Evolutionary conservation across 2,113 vertebrate species (phyloP), one percentile per base, ranked within the genome.

Genomic region (Setophaga coronata): DNA sequence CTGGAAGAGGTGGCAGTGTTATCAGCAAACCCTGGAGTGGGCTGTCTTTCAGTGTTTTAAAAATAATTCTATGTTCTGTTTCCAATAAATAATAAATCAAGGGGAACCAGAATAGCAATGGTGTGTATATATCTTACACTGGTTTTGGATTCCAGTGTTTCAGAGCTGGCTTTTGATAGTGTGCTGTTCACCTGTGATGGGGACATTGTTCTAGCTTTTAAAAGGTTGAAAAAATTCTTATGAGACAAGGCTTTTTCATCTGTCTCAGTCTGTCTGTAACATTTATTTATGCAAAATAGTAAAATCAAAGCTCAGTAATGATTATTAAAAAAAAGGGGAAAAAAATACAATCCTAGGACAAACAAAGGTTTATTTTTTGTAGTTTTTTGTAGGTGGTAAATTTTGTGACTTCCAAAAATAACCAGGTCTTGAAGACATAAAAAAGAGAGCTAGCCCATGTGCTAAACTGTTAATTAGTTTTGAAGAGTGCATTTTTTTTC

Each of bases 81-180:
- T 95, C 62, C 26, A 84, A 89, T 95, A 84, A 96, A 94, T 95
- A 95, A 95, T 81, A 92, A 95, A 94, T 84, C 80, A 91, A 92
- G 69, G 61, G 48, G 43, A 94, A 72, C 56, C 43, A 89, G 43
- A 93, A 88, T 81, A 89, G 89, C 64, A 89, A 8, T 48, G 54
- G 17, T 26, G 20, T 25, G 11, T 73, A 7, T 64, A 36, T 89
- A 89, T 92, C 87, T 89, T 83, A 47, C 34, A 40, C 26, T 34
- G 24, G 19, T 25, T 83, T 89, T 74, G 43, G 21, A 84, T 92
- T 83, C 38, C 53, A 51, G 60, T 33, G 54, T 91, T 92, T 92
- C 60, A 60, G 57, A 89, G 19, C 40, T 91, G 80, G 43, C 33
- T 95, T 90, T 86, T 81, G 38, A 84, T 43, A 48, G 26, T 14